Percentiles rank a stretch among this genome's conserved stretches.
Evolutionary conservation across 1,140 invertebrate species (phyloP).

Genomic region (Dryas iulia): DNA sequence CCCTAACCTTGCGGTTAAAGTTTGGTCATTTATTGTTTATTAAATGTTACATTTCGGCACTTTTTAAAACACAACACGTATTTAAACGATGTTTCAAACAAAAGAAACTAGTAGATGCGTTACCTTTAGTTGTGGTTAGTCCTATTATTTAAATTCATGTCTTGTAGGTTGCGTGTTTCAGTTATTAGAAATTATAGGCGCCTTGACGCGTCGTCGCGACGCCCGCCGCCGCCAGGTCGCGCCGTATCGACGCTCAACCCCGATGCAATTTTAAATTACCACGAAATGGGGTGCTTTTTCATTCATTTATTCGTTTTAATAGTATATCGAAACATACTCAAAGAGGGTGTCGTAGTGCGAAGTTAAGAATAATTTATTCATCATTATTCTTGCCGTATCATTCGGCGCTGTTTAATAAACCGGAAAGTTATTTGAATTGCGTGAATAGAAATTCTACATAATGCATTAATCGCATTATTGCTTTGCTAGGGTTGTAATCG

Average conservation of each 20-base stretch:
- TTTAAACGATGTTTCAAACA: neutral
- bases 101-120: neutral
- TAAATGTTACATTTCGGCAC: neutral
- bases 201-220: conserved; percentile 38
- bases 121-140: conserved; percentile 3
- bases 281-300: conserved; percentile 48
- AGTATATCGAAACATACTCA: conserved; percentile 33
- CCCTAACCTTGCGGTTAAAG: neutral
- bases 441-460: conserved; percentile 64
- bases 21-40: neutral
- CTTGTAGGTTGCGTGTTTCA: conserved; percentile 20
- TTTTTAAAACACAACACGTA: neutral
- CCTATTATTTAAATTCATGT: neutral
- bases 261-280: conserved; percentile 68
- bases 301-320: conserved; percentile 40
- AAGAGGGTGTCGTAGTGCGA: conserved; percentile 38
- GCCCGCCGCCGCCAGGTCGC: conserved; percentile 43
- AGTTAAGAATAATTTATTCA: conserved; percentile 53
- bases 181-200: conserved; percentile 28
- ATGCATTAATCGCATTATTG: conserved; percentile 62
- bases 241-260: conserved; percentile 46
- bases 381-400: conserved; percentile 54
- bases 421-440: conserved; percentile 66
- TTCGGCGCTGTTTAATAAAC: conserved; percentile 60
- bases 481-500: conserved; percentile 52